Evolutionary conservation across 92 coral and sea anemone genomes (phyloP), one percentile per base, ranked within the genome.

Genomic region (Parazoanthus darwini): DNA sequence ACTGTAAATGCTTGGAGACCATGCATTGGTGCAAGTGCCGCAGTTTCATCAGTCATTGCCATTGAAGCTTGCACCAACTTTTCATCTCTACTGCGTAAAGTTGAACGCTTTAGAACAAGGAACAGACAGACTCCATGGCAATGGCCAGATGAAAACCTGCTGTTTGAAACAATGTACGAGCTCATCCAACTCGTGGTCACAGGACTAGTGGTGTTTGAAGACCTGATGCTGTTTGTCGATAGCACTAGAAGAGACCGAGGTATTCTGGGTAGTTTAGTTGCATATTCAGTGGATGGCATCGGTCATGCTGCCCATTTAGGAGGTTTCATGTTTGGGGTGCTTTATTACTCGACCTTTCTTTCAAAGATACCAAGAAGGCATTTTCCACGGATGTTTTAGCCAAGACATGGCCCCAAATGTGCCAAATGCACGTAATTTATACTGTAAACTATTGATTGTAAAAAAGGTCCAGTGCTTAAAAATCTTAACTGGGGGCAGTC

Each of bases 291-390:
- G 8, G 94, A 95, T 91, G 95, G 94, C 26, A 92, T 95, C 25
- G 99, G 98, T 10, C 96, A 96, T 81, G 97, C 95, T 8, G 99
- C 98, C 9, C 99, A 96, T 82, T 56, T 96, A 23, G 99, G 96
- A 4, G 99, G 99, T 11, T 95, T 94, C 70, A 18, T 96, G 77
- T 96, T 95, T 92, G 99, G 99, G 5, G 33, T 96, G 11, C 0
- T 86, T 6, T 96, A 96, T 87, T 95, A 93, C 86, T 74, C 85
- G 16, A 20, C 67, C 71, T 68, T 89, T 65, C 88, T 93, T 81
- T 76, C 78, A 6, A 88, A 88, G 46, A 65, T 80, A 29, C 86
- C 90, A 39, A 68, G 22, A 5, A 88, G 90, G 44, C 42, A 51
- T n/a, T 51, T 84, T 72, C 87, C 87, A 15, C 79, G 79, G 16